These are phyloP conservation scores for Setipinna tenuifilis DNA, from an alignment of 2,797 vertebrate genomes.

Conservation along the genomic window DNA sequence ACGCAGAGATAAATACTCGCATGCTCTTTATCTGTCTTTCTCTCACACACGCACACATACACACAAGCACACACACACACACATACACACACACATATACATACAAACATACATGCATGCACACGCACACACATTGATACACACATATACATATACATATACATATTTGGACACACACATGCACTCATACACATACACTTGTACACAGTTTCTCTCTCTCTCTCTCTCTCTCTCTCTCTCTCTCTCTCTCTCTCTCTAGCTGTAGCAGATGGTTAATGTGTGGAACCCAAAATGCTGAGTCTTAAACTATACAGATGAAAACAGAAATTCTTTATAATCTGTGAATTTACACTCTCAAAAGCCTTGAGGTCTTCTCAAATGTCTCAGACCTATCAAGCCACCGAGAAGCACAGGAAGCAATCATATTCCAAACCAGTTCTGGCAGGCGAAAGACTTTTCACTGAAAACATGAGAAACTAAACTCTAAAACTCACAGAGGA, in stretches of 20 bases:
- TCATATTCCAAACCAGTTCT: not conserved
- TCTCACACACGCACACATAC: no score
- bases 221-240: no score
- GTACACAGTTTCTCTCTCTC: no score
- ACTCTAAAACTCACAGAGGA: not conserved
- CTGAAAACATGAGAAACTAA: not conserved
- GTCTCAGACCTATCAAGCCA: not conserved
- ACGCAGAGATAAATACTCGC: no score
- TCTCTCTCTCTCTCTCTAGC: slow-evolving; percentile 20
- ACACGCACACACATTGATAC: not conserved
- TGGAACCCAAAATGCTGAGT: not conserved
- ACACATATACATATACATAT: slow-evolving; percentile 24
- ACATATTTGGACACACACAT: slow-evolving; percentile 5
- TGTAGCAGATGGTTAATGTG: not conserved
- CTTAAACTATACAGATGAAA: not conserved
- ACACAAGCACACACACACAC: not conserved
- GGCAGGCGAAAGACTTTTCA: not conserved
- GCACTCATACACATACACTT: not conserved
- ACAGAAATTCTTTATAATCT: slow-evolving; percentile 20
- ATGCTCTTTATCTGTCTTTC: no score
- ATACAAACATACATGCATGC: not conserved
- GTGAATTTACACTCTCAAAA: slow-evolving; percentile 4
- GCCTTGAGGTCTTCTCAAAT: not conserved
- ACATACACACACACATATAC: not conserved
- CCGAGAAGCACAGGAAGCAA: not conserved